phyloP scores from a whole-genome alignment of 1,140 invertebrate species.

The Phenacoccus solenopsis region DNA sequence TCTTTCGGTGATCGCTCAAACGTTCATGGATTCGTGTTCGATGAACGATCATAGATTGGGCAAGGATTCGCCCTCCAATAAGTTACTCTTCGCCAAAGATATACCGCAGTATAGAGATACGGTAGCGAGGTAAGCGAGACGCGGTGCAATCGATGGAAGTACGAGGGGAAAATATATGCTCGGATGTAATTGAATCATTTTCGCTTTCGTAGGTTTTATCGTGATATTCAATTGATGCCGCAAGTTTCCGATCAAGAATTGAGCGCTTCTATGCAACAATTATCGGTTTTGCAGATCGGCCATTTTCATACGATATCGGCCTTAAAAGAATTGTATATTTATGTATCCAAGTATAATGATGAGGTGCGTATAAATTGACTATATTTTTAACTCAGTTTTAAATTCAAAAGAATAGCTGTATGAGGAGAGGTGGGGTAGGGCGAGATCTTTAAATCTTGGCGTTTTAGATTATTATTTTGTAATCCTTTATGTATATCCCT shows the following conservation, averaged over 20 bases:
- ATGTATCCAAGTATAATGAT: constrained; percentile 85
- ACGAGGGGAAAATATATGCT: too few species aligned
- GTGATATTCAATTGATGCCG: constrained; percentile 66
- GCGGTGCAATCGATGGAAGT: not conserved
- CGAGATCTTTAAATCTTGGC: too few species aligned
- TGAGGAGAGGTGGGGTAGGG: too few species aligned
- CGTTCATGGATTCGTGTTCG: constrained; percentile 90
- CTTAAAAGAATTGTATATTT: constrained; percentile 86
- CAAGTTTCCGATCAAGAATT: constrained; percentile 85
- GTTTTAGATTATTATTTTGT: too few species aligned
- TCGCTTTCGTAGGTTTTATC: constrained; percentile 67
- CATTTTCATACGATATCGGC: constrained; percentile 83
- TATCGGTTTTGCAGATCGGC: constrained; percentile 71
- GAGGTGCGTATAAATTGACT: constrained; percentile 58
- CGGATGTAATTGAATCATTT: not conserved
- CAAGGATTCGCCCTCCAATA: constrained; percentile 90
- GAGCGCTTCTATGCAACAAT: constrained; percentile 79
- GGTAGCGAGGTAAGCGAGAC: constrained; percentile 58
- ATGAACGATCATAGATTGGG: constrained; percentile 75
- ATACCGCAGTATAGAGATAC: constrained; percentile 25
- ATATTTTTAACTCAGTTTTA: too few species aligned
- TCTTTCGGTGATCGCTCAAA: constrained; percentile 87
- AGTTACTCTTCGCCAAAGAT: constrained; percentile 80
- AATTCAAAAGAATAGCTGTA: too few species aligned
- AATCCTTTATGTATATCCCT: too few species aligned